phyloP scores from a whole-genome alignment of 2,888 invertebrate genomes.

The Caenorhabditis uteleia region DNA sequence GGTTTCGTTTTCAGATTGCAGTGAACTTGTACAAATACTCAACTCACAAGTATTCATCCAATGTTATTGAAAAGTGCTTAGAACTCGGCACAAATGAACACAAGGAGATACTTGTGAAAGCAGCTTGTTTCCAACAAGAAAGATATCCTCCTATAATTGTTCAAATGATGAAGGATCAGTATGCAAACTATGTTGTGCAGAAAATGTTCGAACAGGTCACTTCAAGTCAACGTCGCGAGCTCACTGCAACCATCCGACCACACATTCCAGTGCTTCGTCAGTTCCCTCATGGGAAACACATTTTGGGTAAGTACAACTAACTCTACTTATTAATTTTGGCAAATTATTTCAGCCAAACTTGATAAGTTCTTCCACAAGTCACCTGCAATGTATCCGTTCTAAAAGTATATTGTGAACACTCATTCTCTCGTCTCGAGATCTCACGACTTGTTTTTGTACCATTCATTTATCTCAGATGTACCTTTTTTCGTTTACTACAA shows the following conservation, averaged over 20 bases:
- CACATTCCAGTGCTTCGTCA: constrained; percentile 93
- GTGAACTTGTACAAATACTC: constrained; percentile 83
- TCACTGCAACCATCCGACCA: constrained; percentile 94
- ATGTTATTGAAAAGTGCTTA: constrained; percentile 99
- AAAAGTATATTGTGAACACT: too few relatives aligned
- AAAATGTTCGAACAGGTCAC: constrained; percentile 97
- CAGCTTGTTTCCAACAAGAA: constrained; percentile 77
- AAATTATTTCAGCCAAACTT: constrained; percentile 57
- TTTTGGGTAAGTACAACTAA: constrained; percentile 51
- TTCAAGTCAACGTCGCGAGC: constrained; percentile 81
- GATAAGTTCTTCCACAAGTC: constrained; percentile 66
- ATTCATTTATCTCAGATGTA: too few relatives aligned
- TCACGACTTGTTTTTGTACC: too few relatives aligned
- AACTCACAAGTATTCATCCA: constrained; percentile 98
- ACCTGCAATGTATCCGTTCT: constrained; percentile 1
- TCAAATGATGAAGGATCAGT: constrained; percentile 93
- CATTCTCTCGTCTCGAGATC: too few relatives aligned
- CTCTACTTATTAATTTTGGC: not conserved
- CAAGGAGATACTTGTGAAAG: constrained; percentile 91
- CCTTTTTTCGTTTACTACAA: too few relatives aligned
- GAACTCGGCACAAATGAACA: constrained; percentile 92
- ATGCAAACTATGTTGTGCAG: constrained; percentile 99
- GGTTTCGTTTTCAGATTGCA: constrained; percentile 19
- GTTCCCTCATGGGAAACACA: constrained; percentile 81
- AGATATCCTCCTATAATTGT: constrained; percentile 69